Conservation (phyloP, 2,113 vertebrate genomes). For the Halcyon malimbica region DNA sequence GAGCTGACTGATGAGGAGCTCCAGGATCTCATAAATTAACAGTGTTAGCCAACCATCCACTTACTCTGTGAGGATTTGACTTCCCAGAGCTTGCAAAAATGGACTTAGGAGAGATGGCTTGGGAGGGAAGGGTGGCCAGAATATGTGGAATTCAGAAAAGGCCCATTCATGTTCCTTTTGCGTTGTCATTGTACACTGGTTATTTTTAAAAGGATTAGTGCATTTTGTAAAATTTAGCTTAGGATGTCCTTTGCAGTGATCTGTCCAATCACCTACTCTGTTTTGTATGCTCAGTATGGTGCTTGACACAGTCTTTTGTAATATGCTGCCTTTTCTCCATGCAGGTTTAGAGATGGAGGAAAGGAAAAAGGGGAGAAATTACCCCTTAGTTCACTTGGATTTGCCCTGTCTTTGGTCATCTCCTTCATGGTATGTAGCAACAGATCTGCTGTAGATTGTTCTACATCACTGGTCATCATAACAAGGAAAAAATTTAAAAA, state of each 20-base stretch:
- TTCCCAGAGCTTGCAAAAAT: not conserved
- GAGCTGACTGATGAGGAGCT: slow-evolving; percentile 88
- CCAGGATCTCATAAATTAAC: slow-evolving; percentile 72
- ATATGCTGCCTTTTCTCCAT: not conserved
- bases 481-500: not conserved
- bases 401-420: not conserved
- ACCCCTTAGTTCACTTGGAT: not conserved
- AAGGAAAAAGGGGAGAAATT: not conserved
- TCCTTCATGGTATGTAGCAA: not conserved
- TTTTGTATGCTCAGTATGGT: not conserved
- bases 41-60: not conserved
- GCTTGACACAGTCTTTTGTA: not conserved
- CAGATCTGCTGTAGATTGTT: not conserved
- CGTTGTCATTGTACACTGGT: not conserved
- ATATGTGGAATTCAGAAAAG: not conserved
- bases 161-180: not conserved
- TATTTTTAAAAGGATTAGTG: slow-evolving; percentile 4
- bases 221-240: not conserved
- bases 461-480: not conserved
- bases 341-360: not conserved
- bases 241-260: not conserved
- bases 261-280: not conserved
- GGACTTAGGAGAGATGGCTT: not conserved
- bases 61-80: not conserved
- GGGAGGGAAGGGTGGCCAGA: not conserved